A percentile compares a stretch with the other conserved stretches of the same genome.
Conservation (phyloP, 2,797 vertebrate genomes). For the Myotis findleyi region DNA sequence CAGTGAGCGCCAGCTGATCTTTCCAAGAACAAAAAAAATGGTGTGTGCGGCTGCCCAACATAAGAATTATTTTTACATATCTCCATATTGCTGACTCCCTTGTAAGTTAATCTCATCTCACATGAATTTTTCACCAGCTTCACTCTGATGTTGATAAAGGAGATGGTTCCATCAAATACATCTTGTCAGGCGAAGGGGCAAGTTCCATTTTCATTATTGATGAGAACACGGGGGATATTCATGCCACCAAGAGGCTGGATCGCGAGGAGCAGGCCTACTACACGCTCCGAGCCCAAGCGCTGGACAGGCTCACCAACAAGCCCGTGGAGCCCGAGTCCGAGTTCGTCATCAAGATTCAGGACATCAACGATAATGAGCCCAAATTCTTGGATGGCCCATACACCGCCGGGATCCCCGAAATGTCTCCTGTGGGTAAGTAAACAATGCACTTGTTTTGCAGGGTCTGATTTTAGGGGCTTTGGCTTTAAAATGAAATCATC, state of each 20-base stretch:
- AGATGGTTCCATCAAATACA: slow-evolving; percentile 97
- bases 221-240: slow-evolving; percentile 98
- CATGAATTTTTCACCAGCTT: slow-evolving; percentile 92
- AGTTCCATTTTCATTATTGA: slow-evolving; percentile 99
- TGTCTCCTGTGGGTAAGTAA: slow-evolving; percentile 96
- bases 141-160: slow-evolving; percentile 99
- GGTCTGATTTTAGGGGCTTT: background rate
- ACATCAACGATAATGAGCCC: slow-evolving; percentile 98
- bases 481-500: background rate
- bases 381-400: slow-evolving; percentile 98
- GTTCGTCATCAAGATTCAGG: slow-evolving; percentile 98
- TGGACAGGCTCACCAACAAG: slow-evolving; percentile 93
- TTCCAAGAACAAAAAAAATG: slow-evolving; percentile 82
- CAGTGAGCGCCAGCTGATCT: slow-evolving; percentile 72
- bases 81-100: slow-evolving; percentile 78
- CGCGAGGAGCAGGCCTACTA: slow-evolving; percentile 98
- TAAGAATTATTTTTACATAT: slow-evolving; percentile 83
- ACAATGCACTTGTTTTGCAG: background rate
- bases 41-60: slow-evolving; percentile 67
- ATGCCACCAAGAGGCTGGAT: slow-evolving; percentile 97
- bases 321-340: slow-evolving; percentile 95
- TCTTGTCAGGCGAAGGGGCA: slow-evolving; percentile 96
- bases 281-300: slow-evolving; percentile 94
- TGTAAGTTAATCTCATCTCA: slow-evolving; percentile 88
- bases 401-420: slow-evolving; percentile 95